Conservation (phyloP, 1,140 invertebrate species). For the Nasonia giraulti region DNA sequence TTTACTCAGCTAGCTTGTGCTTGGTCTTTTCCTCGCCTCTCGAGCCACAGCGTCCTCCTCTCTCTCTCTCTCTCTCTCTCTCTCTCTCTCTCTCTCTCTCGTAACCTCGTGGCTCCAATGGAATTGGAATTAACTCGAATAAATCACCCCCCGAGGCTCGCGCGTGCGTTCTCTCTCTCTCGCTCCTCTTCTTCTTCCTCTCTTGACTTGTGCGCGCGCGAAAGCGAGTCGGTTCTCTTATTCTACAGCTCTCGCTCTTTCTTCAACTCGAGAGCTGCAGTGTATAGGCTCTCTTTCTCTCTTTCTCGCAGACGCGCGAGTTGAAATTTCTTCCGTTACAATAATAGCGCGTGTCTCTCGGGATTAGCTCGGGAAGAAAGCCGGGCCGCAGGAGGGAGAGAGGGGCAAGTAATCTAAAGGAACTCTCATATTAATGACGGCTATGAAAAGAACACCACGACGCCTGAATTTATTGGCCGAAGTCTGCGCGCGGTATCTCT, state of each 20-base stretch:
- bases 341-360: slow-evolving; percentile 62
- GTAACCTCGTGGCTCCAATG: slow-evolving; percentile 72
- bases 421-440: slow-evolving; percentile 60
- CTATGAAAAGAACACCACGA: slow-evolving; percentile 47
- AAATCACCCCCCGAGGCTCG: slow-evolving; percentile 72
- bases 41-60: slow-evolving; percentile 48
- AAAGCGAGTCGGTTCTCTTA: slow-evolving; percentile 33
- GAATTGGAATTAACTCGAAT: slow-evolving; percentile 76
- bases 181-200: slow-evolving; percentile 4
- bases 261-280: not conserved
- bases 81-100: slow-evolving; percentile 40
- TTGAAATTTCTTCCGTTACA: slow-evolving; percentile 70
- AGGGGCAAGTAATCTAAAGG: slow-evolving; percentile 55
- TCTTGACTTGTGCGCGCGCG: slow-evolving; percentile 5
- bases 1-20: slow-evolving; percentile 33
- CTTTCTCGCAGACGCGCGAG: slow-evolving; percentile 56
- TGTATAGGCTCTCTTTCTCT: slow-evolving; percentile 14
- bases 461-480: slow-evolving; percentile 43
- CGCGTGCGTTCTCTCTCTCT: slow-evolving; percentile 36
- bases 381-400: slow-evolving; percentile 25
- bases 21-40: slow-evolving; percentile 45
- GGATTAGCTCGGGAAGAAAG: slow-evolving; percentile 56
- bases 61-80: slow-evolving; percentile 58
- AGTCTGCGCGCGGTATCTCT: not conserved
- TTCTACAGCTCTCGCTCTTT: slow-evolving; percentile 32